A percentile compares a stretch with the other conserved stretches of the same genome.
phyloP scores from a whole-genome alignment of 2,113 vertebrate genomes.

The Lethenteron camtschaticum region DNA sequence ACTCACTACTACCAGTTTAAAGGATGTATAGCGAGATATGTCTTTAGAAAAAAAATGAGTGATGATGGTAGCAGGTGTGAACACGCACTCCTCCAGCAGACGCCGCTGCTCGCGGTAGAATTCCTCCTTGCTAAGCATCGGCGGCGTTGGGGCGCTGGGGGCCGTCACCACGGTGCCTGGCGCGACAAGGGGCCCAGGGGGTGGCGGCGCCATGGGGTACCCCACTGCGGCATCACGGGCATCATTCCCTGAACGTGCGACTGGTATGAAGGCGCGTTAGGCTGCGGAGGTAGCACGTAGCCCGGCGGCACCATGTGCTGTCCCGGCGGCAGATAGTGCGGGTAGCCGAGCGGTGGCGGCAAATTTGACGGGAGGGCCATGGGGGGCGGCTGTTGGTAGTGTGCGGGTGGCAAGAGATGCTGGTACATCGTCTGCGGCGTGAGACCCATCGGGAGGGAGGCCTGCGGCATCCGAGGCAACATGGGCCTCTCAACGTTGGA shows the following conservation, averaged over 20 bases:
- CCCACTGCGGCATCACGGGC: neutral
- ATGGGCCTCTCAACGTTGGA: too few relatives aligned
- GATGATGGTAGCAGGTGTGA: too few relatives aligned
- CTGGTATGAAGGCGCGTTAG: neutral
- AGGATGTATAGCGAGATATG: too few relatives aligned
- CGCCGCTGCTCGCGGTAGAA: slow-evolving; percentile 62
- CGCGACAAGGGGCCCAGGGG: neutral
- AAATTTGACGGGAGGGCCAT: neutral
- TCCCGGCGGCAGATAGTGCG: neutral
- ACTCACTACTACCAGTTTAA: too few relatives aligned
- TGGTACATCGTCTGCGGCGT: too few relatives aligned
- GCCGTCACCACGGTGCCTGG: neutral
- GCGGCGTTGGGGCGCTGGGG: neutral
- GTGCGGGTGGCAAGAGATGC: neutral
- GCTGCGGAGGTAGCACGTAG: neutral
- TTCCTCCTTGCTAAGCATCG: slow-evolving; percentile 56
- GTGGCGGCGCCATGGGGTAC: neutral
- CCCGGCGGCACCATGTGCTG: neutral
- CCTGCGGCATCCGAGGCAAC: too few relatives aligned
- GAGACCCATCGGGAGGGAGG: too few relatives aligned
- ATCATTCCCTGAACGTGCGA: neutral
- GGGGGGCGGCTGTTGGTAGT: neutral
- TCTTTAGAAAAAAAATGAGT: too few relatives aligned
- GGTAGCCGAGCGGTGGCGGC: neutral
- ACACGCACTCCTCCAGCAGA: slow-evolving; percentile 68